Percentiles rank a stretch among this genome's conserved stretches.
These are phyloP conservation scores for Cynodonichthys magdalenae DNA, from an alignment of 2,797 vertebrate species.

Conservation along the genomic window DNA sequence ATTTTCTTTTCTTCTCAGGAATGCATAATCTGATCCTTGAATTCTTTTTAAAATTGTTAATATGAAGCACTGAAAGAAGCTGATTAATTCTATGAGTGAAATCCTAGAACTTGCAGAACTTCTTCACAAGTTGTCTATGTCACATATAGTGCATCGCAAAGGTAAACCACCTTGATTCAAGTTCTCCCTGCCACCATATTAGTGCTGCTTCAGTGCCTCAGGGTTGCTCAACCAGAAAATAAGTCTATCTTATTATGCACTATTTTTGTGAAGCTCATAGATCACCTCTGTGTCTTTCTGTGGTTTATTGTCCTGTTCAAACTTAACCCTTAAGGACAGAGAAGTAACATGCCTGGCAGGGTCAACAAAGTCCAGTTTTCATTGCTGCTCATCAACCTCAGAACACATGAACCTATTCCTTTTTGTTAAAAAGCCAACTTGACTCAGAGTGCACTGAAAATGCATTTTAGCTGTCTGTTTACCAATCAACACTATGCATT, in stretches of 20 bases:
- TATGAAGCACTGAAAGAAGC: not conserved
- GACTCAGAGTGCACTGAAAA: not conserved
- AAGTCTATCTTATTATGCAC: slow-evolving; percentile 61
- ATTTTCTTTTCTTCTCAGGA: not conserved
- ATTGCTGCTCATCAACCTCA: slow-evolving; percentile 72
- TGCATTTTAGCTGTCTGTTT: not conserved
- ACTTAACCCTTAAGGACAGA: slow-evolving; percentile 30
- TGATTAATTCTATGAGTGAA: not conserved
- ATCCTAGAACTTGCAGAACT: slow-evolving; percentile 11
- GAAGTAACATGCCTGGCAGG: slow-evolving; percentile 16
- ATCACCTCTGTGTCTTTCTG: slow-evolving; percentile 31
- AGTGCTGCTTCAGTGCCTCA: slow-evolving; percentile 51
- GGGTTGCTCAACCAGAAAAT: slow-evolving; percentile 57
- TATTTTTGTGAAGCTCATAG: slow-evolving; percentile 34
- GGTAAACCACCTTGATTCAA: slow-evolving; percentile 18
- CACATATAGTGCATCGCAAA: not conserved
- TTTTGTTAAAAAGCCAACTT: slow-evolving; percentile 23
- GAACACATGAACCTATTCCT: slow-evolving; percentile 13
- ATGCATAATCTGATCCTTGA: not conserved
- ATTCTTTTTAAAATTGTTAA: not conserved
- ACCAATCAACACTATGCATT: not conserved
- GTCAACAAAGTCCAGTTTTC: slow-evolving; percentile 50
- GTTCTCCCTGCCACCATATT: slow-evolving; percentile 54
- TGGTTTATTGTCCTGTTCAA: slow-evolving; percentile 45
- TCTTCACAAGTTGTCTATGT: slow-evolving; percentile 6